A percentile compares a stretch with the other conserved stretches of the same genome.
Evolutionary conservation across 2,888 invertebrate species (phyloP).

Genomic region (Apamea monoglypha): DNA sequence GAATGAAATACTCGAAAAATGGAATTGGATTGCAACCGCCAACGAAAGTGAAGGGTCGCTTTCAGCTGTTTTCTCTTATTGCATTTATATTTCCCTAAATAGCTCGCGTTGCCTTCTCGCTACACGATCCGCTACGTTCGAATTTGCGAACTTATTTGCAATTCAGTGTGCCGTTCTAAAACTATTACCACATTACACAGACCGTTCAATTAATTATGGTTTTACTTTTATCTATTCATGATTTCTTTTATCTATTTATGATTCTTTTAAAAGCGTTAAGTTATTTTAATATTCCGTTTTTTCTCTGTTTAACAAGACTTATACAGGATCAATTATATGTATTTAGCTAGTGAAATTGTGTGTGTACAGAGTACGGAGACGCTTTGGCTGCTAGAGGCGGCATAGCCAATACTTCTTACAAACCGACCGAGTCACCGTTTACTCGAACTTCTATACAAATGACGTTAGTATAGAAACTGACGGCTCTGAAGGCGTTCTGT

Average conservation of each 20-base stretch:
- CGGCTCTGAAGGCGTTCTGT: background rate
- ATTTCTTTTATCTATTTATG: background rate
- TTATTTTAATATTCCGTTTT: background rate
- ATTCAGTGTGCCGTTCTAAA: background rate
- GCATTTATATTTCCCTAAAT: background rate
- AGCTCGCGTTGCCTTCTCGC: background rate
- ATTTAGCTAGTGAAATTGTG: background rate
- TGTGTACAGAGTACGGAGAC: background rate
- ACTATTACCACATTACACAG: background rate
- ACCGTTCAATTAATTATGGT: background rate
- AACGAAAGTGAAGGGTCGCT: background rate
- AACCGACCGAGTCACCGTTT: background rate
- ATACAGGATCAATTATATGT: background rate
- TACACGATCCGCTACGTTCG: background rate
- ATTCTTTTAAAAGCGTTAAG: background rate
- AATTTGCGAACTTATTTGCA: background rate
- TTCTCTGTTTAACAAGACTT: background rate
- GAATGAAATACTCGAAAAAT: background rate
- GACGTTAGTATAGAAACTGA: background rate
- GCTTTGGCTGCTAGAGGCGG: background rate
- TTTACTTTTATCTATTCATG: background rate
- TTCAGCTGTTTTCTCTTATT: background rate
- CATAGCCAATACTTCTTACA: background rate
- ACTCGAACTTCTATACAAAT: background rate
- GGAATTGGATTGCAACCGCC: background rate